phyloP scores from a whole-genome alignment of 2,888 invertebrate genomes.

The Caenorhabditis sp. region DNA sequence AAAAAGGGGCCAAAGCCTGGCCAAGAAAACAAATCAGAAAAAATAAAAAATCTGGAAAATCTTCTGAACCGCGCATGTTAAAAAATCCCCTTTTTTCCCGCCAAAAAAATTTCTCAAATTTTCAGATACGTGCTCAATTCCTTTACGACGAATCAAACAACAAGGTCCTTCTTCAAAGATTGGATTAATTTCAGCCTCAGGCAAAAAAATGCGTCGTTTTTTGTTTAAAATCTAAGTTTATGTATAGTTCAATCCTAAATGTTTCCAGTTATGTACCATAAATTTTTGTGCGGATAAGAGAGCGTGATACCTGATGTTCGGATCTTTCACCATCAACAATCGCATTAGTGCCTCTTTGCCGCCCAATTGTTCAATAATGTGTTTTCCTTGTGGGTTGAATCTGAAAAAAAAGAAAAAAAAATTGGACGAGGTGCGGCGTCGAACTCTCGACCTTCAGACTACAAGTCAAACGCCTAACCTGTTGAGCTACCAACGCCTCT shows the following conservation, averaged over 20 bases:
- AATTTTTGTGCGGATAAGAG: constrained; percentile 96
- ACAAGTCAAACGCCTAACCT: no score
- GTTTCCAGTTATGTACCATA: constrained; percentile 99
- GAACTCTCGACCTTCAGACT: background rate
- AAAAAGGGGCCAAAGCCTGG: no score
- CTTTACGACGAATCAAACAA: background rate
- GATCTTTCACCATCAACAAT: constrained; percentile 91
- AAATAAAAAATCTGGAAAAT: no score
- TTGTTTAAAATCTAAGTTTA: background rate
- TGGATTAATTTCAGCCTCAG: background rate
- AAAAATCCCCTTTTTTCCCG: no score
- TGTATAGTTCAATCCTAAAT: constrained; percentile 77
- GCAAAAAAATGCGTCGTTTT: no score
- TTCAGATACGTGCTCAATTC: background rate
- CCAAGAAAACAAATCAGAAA: no score
- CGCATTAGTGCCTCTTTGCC: constrained; percentile 98
- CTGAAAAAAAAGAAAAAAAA: constrained; percentile 11
- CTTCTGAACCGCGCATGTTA: no score
- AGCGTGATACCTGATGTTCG: constrained; percentile 96
- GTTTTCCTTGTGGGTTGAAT: constrained; percentile 70
- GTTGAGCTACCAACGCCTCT: no score
- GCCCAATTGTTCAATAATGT: constrained; percentile 92
- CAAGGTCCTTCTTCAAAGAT: background rate
- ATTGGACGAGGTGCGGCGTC: background rate
- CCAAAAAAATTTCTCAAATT: no score